These are phyloP conservation scores for Drosophila anomelani DNA, from an alignment of 2,888 invertebrate species.

Conservation along the genomic window DNA sequence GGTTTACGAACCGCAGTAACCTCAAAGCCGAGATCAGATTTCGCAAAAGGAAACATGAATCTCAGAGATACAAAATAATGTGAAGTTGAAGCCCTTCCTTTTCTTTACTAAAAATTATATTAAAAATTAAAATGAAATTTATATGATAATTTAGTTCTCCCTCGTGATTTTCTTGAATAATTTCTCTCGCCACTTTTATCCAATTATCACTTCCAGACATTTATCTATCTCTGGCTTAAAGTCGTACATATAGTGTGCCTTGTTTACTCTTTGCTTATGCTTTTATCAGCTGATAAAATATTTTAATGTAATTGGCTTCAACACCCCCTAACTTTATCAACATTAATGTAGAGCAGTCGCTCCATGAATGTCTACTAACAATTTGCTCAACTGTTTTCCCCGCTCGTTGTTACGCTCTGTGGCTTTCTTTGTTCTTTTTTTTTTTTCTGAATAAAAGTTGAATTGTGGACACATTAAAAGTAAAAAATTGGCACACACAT, in stretches of 20 bases:
- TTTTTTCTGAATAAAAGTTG: constrained; percentile 26
- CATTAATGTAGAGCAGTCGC: constrained; percentile 18
- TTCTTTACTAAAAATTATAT: neutral
- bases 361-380: constrained; percentile 31
- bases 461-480: constrained; percentile 24
- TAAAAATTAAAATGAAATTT: no score
- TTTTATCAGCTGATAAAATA: constrained; percentile 57
- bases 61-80: neutral
- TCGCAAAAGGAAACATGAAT: constrained; percentile 11
- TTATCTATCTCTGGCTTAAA: constrained; percentile 11
- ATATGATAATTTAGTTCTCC: neutral
- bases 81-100: neutral
- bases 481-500: constrained; percentile 35
- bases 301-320: constrained; percentile 32
- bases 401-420: constrained; percentile 59
- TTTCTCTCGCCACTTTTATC: constrained; percentile 7
- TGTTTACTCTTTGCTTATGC: constrained; percentile 34
- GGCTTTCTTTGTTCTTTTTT: constrained; percentile 38
- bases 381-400: constrained; percentile 64
- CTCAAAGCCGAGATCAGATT: constrained; percentile 38
- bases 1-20: constrained; percentile 38
- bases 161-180: constrained; percentile 16
- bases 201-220: constrained; percentile 41
- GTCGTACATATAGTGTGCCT: neutral
- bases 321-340: constrained; percentile 14